These are phyloP conservation scores for Limnothrissa miodon DNA, from an alignment of 2,113 vertebrate genomes.

Conservation along the genomic window DNA sequence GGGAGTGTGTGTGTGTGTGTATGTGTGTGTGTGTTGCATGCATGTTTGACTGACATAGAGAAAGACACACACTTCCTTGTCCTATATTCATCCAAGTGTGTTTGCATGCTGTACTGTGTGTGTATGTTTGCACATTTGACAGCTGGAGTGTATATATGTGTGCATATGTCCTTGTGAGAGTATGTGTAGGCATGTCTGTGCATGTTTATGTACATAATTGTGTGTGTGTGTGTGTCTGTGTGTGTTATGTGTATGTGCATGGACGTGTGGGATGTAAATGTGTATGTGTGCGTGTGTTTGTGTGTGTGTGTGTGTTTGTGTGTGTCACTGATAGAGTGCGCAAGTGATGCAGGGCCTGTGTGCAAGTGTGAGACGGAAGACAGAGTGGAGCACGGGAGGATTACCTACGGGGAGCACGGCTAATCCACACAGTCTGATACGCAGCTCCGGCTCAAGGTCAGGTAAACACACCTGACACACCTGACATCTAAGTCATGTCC, in stretches of 20 bases:
- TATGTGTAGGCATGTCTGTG: neutral
- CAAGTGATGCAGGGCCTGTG: neutral
- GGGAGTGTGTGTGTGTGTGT: neutral
- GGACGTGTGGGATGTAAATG: neutral
- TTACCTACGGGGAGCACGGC: conserved; percentile 33
- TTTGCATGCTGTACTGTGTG: neutral
- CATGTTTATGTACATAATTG: too few species aligned
- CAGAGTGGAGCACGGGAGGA: conserved; percentile 27
- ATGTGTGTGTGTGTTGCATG: neutral
- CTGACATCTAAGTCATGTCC: conserved; percentile 31
- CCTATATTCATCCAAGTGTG: too few species aligned
- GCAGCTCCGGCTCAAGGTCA: conserved; percentile 40
- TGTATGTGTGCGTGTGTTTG: neutral
- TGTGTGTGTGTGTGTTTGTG: neutral
- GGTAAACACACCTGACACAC: conserved; percentile 43
- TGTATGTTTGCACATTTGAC: neutral
- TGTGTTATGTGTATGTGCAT: neutral
- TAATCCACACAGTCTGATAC: conserved; percentile 41
- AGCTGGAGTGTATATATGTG: too few species aligned
- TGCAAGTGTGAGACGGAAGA: conserved; percentile 17
- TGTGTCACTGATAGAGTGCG: neutral
- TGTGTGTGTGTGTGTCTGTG: neutral
- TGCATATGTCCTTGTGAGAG: neutral
- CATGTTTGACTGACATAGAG: too few species aligned
- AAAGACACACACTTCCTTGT: too few species aligned